phyloP scores from a whole-genome alignment of 2,113 vertebrate genomes.

The Lasiurus cinereus region DNA sequence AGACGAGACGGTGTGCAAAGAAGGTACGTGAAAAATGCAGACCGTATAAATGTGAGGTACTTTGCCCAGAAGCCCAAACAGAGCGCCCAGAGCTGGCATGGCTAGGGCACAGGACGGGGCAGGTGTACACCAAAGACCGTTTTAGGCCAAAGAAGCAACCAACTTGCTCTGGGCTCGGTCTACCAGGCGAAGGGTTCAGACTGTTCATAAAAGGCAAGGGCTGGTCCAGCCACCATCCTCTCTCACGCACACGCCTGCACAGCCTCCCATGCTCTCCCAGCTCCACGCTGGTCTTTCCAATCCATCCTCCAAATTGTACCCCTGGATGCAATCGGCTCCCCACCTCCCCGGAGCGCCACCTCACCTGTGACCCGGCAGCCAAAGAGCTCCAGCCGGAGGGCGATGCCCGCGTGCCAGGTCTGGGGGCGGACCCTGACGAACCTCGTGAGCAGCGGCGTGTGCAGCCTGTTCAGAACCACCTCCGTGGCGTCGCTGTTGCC shows the following conservation, averaged over 20 bases:
- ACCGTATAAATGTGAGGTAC: background rate
- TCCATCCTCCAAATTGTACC: no score
- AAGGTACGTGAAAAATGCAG: background rate
- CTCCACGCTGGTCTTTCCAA: background rate
- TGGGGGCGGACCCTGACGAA: conserved; percentile 96
- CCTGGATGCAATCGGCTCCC: background rate
- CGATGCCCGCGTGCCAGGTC: conserved; percentile 95
- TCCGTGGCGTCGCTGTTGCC: conserved; percentile 95
- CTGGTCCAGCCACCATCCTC: no score
- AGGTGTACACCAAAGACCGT: background rate
- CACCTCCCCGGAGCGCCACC: background rate
- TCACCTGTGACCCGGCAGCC: conserved; percentile 98
- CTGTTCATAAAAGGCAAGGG: background rate
- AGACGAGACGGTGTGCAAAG: background rate
- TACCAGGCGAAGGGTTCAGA: background rate
- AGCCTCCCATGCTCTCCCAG: background rate
- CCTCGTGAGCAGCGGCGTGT: conserved; percentile 94
- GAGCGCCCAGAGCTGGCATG: background rate
- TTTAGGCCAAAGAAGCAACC: background rate
- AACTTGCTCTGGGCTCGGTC: background rate
- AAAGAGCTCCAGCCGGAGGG: conserved; percentile 96
- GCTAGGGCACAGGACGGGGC: background rate
- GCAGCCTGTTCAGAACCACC: conserved; percentile 96
- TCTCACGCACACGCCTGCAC: background rate
- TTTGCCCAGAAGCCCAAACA: background rate